Evolutionary conservation across 1,140 invertebrate genomes (phyloP), one percentile per base, ranked within the genome.

Genomic region (Pectinophora gossypiella): DNA sequence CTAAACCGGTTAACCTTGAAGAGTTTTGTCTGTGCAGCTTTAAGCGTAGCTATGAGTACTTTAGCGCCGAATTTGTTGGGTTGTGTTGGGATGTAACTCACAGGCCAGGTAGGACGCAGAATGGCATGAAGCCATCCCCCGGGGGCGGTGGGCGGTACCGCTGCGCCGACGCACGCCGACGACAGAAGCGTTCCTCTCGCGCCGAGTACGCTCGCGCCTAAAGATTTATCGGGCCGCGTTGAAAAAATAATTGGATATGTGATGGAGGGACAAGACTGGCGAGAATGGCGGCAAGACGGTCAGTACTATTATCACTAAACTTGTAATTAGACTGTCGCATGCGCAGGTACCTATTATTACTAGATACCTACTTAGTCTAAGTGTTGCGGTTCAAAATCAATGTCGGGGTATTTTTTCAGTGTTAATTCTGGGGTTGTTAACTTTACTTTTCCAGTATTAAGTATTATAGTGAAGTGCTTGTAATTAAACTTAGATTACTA

Each of bases 261-360:
- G 65, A 85, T 85, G 82, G 82, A 85, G 73, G 76, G 82, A 67
- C 82, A 85, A 60, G 82, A 84, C 56, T 85, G 82, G 82, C 75
- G 82, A 54, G 76, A 84, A 50, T 85, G 82, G 82, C 80, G 70
- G 54, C 68, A 79, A 42, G 82, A 85, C 72, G 82, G 82, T 85
- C 68, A 83, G 82, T 84, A n/a, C n/a, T n/a, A n/a, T n/a, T n/a
- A n/a, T n/a, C n/a, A n/a, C n/a, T n/a, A n/a, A n/a, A n/a, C n/a
- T n/a, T n/a, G n/a, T n/a, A n/a, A n/a, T n/a, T n/a, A n/a, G n/a
- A n/a, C n/a, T n/a, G n/a, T n/a, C n/a, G n/a, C n/a, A n/a, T n/a
- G n/a, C n/a, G n/a, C n/a, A n/a, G n/a, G n/a, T n/a, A n/a, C n/a
- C n/a, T n/a, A n/a, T n/a, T n/a, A n/a, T n/a, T n/a, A n/a, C n/a